phyloP scores from a whole-genome alignment of 2,888 invertebrate species.

The Galeopsomyia nigrocyanea region DNA sequence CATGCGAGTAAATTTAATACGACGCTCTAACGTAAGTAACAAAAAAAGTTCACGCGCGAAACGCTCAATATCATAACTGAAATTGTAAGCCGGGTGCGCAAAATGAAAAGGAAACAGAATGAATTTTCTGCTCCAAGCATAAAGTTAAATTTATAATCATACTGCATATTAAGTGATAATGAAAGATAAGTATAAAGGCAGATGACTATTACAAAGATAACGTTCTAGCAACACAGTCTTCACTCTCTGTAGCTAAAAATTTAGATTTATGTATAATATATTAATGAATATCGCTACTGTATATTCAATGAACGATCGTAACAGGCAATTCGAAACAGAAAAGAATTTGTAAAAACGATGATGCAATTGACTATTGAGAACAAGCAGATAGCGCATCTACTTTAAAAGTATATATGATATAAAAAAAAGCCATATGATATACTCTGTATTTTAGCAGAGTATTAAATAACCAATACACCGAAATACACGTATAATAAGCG shows the following conservation, averaged over 20 bases:
- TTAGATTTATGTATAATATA: slow-evolving; percentile 60
- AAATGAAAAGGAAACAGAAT: slow-evolving; percentile 10
- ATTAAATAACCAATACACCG: slow-evolving; percentile 18
- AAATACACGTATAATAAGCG: slow-evolving; percentile 38
- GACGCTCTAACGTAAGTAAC: slow-evolving; percentile 56
- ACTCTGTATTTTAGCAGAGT: slow-evolving; percentile 18
- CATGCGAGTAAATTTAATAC: slow-evolving; percentile 62
- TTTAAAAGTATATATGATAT: slow-evolving; percentile 17
- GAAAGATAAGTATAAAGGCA: slow-evolving; percentile 48
- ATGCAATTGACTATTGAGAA: not conserved
- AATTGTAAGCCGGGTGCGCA: not conserved
- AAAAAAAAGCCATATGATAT: slow-evolving; percentile 38
- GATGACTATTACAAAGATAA: slow-evolving; percentile 53
- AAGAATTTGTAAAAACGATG: no score
- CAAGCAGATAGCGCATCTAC: slow-evolving; percentile 48
- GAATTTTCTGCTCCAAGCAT: slow-evolving; percentile 52
- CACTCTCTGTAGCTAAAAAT: slow-evolving; percentile 51
- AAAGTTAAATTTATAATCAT: slow-evolving; percentile 55
- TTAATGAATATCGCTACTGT: slow-evolving; percentile 53
- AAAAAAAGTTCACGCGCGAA: slow-evolving; percentile 36
- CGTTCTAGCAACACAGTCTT: slow-evolving; percentile 47
- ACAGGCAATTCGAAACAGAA: no score
- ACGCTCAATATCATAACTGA: slow-evolving; percentile 33
- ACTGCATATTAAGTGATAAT: slow-evolving; percentile 56
- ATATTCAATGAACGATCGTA: slow-evolving; percentile 47